phyloP scores from a whole-genome alignment of 2,797 vertebrate genomes.

The Peromyscus aztecus region DNA sequence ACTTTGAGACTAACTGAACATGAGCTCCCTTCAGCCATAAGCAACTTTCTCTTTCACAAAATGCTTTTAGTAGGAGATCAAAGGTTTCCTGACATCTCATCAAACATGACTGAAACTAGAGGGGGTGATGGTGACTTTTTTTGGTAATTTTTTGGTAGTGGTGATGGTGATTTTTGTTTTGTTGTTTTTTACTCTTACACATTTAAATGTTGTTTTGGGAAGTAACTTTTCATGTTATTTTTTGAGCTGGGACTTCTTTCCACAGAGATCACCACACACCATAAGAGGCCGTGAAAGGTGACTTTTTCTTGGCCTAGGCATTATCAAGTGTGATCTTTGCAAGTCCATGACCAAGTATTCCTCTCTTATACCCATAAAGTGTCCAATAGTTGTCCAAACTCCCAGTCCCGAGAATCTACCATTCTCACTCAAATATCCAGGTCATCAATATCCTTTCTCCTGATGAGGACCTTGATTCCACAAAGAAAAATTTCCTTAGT shows the following conservation, averaged over 20 bases:
- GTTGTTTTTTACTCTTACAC: background rate
- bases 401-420: background rate
- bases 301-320: background rate
- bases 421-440: background rate
- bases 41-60: background rate
- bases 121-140: background rate
- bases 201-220: background rate
- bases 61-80: background rate
- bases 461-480: background rate
- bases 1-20: background rate
- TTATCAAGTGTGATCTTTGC: background rate
- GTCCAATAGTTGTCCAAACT: background rate
- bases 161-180: background rate
- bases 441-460: background rate
- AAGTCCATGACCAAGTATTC: background rate
- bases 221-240: background rate
- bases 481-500: background rate
- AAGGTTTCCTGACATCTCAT: background rate
- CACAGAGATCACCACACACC: background rate
- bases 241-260: background rate
- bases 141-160: background rate
- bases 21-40: background rate
- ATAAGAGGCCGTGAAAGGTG: background rate
- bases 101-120: background rate
- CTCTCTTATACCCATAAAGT: background rate